Evolutionary conservation across 2,888 invertebrate species (phyloP).

Genomic region (Cantharis rufa): DNA sequence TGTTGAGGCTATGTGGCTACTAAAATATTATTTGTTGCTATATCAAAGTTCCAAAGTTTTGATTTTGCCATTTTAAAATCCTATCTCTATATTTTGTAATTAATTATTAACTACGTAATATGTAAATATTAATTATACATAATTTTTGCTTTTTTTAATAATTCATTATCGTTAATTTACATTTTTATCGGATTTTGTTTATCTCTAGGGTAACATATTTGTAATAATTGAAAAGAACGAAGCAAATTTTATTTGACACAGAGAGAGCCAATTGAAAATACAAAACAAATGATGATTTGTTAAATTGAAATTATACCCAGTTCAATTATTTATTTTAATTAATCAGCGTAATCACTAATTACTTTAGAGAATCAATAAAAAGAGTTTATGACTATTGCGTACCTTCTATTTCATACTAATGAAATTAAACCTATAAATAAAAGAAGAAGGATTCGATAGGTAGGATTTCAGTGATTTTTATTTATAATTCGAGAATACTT

Average conservation of each 20-base stretch:
- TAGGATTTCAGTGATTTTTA: neutral
- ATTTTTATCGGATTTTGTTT: too few relatives aligned
- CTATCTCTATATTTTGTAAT: too few relatives aligned
- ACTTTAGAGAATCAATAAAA: neutral
- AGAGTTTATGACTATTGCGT: neutral
- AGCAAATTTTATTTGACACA: neutral
- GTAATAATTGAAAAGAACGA: too few relatives aligned
- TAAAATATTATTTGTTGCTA: too few relatives aligned
- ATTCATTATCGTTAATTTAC: too few relatives aligned
- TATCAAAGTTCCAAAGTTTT: too few relatives aligned
- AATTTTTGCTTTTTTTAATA: too few relatives aligned
- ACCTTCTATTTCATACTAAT: neutral
- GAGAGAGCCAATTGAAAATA: neutral
- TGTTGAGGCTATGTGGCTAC: too few relatives aligned
- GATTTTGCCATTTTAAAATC: too few relatives aligned
- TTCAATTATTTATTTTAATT: neutral
- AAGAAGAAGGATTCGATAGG: neutral
- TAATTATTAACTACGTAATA: too few relatives aligned
- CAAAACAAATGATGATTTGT: neutral
- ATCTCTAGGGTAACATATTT: too few relatives aligned
- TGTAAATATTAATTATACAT: too few relatives aligned
- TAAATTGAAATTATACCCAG: neutral
- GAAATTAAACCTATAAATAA: neutral
- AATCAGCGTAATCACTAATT: neutral
- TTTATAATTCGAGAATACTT: neutral